Conservation (phyloP, 2,888 invertebrate genomes). For the Microplitis manilae region DNA sequence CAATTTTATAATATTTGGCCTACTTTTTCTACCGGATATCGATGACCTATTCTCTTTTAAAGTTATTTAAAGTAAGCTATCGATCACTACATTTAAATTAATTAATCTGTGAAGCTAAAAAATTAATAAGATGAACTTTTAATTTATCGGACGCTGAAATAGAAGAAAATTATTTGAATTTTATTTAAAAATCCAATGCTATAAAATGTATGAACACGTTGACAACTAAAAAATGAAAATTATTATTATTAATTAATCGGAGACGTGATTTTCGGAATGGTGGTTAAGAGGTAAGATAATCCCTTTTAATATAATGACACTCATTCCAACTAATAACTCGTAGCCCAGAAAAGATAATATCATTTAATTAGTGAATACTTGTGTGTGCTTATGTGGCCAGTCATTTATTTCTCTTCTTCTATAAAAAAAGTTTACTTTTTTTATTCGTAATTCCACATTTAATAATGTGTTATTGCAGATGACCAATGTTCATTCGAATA, state of each 20-base stretch:
- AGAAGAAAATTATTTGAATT: too few species aligned
- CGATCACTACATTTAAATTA: too few species aligned
- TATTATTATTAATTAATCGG: constrained; percentile 35
- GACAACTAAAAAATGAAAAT: neutral
- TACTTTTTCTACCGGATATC: too few species aligned
- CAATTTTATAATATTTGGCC: too few species aligned
- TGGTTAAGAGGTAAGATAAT: constrained; percentile 11
- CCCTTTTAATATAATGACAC: constrained; percentile 13
- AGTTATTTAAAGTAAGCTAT: too few species aligned
- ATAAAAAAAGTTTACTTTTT: neutral
- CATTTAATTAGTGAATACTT: constrained; percentile 34
- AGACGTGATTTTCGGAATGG: neutral
- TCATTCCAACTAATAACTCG: constrained; percentile 28
- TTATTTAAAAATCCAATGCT: too few species aligned
- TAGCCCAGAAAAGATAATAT: constrained; percentile 32
- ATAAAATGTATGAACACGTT: neutral
- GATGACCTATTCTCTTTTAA: too few species aligned
- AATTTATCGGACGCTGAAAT: too few species aligned
- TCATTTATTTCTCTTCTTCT: neutral
- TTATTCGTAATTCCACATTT: neutral
- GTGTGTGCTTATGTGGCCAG: neutral
- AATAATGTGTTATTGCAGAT: constrained; percentile 3
- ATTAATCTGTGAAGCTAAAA: too few species aligned
- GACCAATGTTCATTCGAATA: neutral
- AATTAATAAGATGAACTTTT: too few species aligned